These are phyloP conservation scores for Falco columbarius DNA, from an alignment of 2,797 vertebrate species.

Conservation along the genomic window DNA sequence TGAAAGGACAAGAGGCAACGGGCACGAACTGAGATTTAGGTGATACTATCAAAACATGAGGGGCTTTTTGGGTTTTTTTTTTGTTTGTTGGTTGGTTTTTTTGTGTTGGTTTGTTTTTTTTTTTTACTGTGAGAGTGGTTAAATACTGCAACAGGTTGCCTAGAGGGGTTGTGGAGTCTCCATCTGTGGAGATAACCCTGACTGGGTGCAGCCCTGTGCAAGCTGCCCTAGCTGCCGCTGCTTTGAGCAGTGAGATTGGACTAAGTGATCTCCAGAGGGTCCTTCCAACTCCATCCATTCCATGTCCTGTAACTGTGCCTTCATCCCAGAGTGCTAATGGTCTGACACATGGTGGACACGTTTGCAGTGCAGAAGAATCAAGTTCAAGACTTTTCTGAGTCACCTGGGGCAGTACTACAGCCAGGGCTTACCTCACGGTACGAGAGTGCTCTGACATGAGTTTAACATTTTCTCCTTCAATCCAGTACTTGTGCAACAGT, in stretches of 20 bases:
- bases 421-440: background rate
- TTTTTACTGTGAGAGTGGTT: background rate
- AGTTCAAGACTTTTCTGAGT: background rate
- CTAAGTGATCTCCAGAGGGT: background rate
- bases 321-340: background rate
- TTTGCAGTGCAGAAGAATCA: background rate
- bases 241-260: background rate
- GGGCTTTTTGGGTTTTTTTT: no score
- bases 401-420: background rate
- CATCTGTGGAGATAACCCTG: no score
- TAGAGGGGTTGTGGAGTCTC: background rate
- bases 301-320: background rate
- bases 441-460: background rate
- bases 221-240: background rate
- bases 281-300: background rate
- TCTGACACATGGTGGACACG: fast-evolving
- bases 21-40: background rate
- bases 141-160: background rate
- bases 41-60: background rate
- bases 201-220: background rate
- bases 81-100: no score
- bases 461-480: background rate
- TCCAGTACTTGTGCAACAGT: background rate
- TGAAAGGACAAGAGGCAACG: background rate
- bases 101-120: no score